These are phyloP conservation scores for Xiphorhynchus erythropygius DNA, from an alignment of 2,797 vertebrate genomes.

Conservation along the genomic window DNA sequence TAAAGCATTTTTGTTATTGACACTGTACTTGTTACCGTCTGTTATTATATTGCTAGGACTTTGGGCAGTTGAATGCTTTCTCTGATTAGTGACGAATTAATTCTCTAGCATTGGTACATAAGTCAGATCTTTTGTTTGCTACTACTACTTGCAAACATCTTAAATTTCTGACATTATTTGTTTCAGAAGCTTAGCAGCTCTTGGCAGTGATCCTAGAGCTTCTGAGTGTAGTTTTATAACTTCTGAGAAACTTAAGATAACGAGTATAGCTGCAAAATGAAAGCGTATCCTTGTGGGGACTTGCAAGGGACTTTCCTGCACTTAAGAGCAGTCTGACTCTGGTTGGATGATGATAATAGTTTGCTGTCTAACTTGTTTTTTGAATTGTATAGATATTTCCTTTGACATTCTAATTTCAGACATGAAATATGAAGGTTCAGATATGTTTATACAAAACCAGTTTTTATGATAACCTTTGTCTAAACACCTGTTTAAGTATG, in stretches of 20 bases:
- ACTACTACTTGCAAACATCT: not conserved
- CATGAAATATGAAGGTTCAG: not conserved
- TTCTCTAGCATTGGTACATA: not conserved
- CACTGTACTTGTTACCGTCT: not conserved
- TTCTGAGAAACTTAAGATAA: slow-evolving; percentile 6
- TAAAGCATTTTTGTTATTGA: not conserved
- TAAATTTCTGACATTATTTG: not conserved
- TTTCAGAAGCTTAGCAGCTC: not conserved
- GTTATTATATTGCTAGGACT: not conserved
- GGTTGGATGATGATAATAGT: not conserved
- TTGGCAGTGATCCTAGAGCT: not conserved
- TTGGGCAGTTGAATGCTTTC: not conserved
- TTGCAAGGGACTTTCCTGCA: not conserved
- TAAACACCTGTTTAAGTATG: not conserved
- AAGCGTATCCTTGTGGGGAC: not conserved
- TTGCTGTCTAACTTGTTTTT: not conserved
- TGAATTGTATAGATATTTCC: not conserved
- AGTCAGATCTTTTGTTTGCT: not conserved
- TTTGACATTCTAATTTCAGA: not conserved
- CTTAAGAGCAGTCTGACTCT: not conserved
- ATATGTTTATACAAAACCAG: not conserved
- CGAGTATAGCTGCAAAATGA: not conserved
- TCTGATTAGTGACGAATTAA: not conserved
- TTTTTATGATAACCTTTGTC: not conserved
- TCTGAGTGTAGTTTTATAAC: not conserved